Evolutionary conservation across 1,140 invertebrate genomes (phyloP).

Genomic region (Brachionus angularis): DNA sequence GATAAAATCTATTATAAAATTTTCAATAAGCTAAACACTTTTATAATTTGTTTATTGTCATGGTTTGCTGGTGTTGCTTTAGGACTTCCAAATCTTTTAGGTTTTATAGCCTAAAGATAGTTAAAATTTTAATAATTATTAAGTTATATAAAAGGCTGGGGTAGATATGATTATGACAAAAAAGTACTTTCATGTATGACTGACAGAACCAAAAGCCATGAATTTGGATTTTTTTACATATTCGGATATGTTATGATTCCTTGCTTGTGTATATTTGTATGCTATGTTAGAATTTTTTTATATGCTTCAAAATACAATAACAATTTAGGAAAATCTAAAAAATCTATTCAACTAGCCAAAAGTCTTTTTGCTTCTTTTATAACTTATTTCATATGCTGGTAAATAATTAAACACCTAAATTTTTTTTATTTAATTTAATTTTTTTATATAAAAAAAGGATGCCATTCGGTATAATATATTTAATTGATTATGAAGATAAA

Average conservation of each 20-base stretch:
- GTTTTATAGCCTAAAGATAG: neutral
- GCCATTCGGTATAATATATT: conserved; percentile 26
- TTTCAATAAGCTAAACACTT: conserved; percentile 1
- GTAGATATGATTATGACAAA: conserved; percentile 31
- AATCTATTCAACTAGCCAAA: conserved; percentile 2
- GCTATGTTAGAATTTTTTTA: conserved; percentile 24
- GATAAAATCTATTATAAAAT: conserved; percentile 19
- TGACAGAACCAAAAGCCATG: conserved; percentile 11
- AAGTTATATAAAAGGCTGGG: conserved; percentile 11
- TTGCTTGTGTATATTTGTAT: conserved; percentile 6
- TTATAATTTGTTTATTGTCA: neutral
- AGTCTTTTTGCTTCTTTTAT: conserved; percentile 28
- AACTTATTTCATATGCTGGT: conserved; percentile 34
- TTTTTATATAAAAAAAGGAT: no score
- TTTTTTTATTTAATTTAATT: no score
- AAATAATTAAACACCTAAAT: no score
- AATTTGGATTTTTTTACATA: conserved; percentile 38
- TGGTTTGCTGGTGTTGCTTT: conserved; percentile 3
- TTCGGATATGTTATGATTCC: conserved; percentile 6
- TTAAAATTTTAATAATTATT: neutral
- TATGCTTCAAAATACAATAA: neutral
- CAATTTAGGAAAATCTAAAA: neutral
- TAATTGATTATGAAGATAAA: conserved; percentile 10
- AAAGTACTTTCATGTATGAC: conserved; percentile 30
- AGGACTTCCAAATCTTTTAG: neutral